Evolutionary conservation across 2,113 vertebrate species (phyloP), one percentile per base, ranked within the genome.

Genomic region (Mus pahari): DNA sequence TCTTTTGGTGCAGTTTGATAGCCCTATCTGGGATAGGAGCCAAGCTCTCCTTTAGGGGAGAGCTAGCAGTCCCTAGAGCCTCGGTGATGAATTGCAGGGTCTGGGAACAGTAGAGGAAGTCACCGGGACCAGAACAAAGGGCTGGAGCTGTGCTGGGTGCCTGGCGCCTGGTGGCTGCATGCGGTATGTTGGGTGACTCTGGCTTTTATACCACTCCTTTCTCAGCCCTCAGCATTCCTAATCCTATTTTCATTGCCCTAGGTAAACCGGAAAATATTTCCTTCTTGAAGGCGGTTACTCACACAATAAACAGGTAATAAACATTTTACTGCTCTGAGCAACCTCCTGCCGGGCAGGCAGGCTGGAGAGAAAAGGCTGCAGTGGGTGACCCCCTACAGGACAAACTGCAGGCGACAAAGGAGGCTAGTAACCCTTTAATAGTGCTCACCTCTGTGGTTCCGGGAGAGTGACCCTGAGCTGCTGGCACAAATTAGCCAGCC

Each of bases 261-360:
- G 95, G 97, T 97, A 97, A 97, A 96, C 96, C 79, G 89, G 96
- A 91, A 97, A 95, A 97, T 96, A 97, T 96, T 96, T 97, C 87
- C 96, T 95, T 83, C 97, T 77, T 55, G 78, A 91, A 95, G 91
- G 92, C 95, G 89, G 97, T 97, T 96, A 97, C 96, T 98, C 96
- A 97, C 96, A 97, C 97, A 97, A 96, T 98, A 97, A 98, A 97
- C 97, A 97, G 97, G 97, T 96, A 96, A 98, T 98, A 97, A 98
- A 97, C 97, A 97, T 97, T 97, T 98, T 97, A 98, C 92, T 96
- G 96, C 95, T 89, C 92, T 50, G 58, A 97, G 97, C 96, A 89
- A 83, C 94, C 95, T 97, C 97, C 95, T 95, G 97, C 95, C n/a
- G 95, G 97, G 97, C 89, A 77, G 86, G 92, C 94, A 79, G 95